Percentiles rank a stretch among this genome's conserved stretches.
These are phyloP conservation scores for Neelides folsomi DNA, from an alignment of 2,888 invertebrate genomes.

Conservation along the genomic window DNA sequence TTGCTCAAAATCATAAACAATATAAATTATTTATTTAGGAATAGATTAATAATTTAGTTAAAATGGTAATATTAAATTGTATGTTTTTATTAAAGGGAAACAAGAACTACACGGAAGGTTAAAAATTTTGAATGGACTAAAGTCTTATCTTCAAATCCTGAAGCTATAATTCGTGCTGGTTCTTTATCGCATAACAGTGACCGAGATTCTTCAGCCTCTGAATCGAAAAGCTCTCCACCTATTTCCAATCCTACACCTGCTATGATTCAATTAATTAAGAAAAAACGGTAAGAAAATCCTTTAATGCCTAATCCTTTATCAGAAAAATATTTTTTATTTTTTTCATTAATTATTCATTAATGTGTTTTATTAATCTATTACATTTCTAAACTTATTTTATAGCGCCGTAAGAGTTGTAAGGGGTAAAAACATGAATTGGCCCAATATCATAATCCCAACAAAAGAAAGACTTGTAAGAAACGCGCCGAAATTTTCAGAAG, in stretches of 20 bases:
- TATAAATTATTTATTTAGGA: not conserved
- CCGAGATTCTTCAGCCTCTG: slow-evolving; percentile 8
- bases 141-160: slow-evolving; percentile 52
- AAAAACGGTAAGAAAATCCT: slow-evolving; percentile 50
- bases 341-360: too few relatives aligned
- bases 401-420: too few relatives aligned
- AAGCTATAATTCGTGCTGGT: slow-evolving; percentile 42
- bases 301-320: too few relatives aligned
- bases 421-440: too few relatives aligned
- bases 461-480: not conserved
- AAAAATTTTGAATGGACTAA: slow-evolving; percentile 52
- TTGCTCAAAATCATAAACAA: not conserved
- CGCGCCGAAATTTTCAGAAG: slow-evolving; percentile 8
- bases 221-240: slow-evolving; percentile 18
- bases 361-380: too few relatives aligned
- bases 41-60: not conserved
- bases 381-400: too few relatives aligned
- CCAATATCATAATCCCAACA: too few relatives aligned
- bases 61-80: not conserved
- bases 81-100: slow-evolving; percentile 17
- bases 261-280: slow-evolving; percentile 54
- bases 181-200: slow-evolving; percentile 13
- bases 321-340: too few relatives aligned
- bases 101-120: slow-evolving; percentile 30
- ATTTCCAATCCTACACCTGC: slow-evolving; percentile 51